A percentile compares a stretch with the other conserved stretches of the same genome.
phyloP scores from a whole-genome alignment of 2,888 invertebrate species.

The Leptinotarsa rubiginosa region DNA sequence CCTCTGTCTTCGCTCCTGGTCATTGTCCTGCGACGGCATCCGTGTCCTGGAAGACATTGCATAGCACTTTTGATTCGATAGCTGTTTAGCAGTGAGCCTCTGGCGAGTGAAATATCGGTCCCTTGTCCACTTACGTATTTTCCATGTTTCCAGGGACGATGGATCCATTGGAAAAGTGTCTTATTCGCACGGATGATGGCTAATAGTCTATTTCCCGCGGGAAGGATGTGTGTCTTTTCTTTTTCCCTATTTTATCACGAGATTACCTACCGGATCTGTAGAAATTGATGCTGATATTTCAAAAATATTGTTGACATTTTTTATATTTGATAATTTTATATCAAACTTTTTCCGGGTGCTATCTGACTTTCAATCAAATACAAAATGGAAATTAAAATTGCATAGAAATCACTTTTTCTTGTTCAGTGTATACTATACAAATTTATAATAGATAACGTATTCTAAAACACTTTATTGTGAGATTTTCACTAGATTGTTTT shows the following conservation, averaged over 20 bases:
- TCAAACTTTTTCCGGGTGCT: too few species aligned
- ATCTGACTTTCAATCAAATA: too few species aligned
- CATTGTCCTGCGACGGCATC: constrained; percentile 46
- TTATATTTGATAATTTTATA: too few species aligned
- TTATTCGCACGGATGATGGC: constrained; percentile 53
- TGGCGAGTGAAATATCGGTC: constrained; percentile 61
- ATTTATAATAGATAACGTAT: too few species aligned
- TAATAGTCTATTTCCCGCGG: constrained; percentile 60
- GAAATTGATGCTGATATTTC: neutral
- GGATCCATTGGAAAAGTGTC: constrained; percentile 54
- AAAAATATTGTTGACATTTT: neutral
- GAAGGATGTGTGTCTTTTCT: constrained; percentile 38
- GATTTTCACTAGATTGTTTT: too few species aligned
- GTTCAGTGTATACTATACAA: too few species aligned
- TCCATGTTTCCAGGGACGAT: constrained; percentile 54
- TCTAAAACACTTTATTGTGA: too few species aligned
- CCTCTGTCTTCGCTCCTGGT: constrained; percentile 28
- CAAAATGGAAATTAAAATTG: too few species aligned
- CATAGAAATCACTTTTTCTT: too few species aligned
- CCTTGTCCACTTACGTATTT: constrained; percentile 64
- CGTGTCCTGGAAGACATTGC: constrained; percentile 52
- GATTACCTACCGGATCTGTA: neutral
- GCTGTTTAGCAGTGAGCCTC: constrained; percentile 54
- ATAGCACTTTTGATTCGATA: constrained; percentile 56
- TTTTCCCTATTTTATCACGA: neutral